phyloP scores from a whole-genome alignment of 2,888 invertebrate species.

The Brenthis ino region DNA sequence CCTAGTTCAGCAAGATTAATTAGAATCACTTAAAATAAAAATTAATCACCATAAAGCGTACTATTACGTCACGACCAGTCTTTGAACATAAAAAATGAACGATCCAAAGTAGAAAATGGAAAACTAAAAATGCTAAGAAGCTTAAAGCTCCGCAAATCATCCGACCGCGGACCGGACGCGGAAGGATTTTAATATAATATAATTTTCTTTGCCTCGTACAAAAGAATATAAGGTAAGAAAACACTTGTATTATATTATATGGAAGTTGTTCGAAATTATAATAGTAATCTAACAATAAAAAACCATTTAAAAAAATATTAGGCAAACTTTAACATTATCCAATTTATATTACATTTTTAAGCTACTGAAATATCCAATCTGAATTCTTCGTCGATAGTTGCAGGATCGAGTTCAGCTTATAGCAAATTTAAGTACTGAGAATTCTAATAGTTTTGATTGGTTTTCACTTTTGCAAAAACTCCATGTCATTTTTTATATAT shows the following conservation, averaged over 20 bases:
- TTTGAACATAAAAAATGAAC: slow-evolving; percentile 12
- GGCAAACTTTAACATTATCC: no score
- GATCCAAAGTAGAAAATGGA: background rate
- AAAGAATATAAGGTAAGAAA: slow-evolving; percentile 10
- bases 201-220: slow-evolving; percentile 9
- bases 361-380: no score
- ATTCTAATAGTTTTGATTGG: no score
- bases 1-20: no score
- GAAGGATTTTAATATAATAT: slow-evolving; percentile 20
- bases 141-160: slow-evolving; percentile 16
- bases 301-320: background rate
- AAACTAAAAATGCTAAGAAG: slow-evolving; percentile 24
- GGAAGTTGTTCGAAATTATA: background rate
- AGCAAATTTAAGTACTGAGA: no score
- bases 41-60: no score
- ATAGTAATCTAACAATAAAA: background rate
- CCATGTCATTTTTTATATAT: no score
- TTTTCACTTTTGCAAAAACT: no score
- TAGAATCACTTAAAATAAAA: no score
- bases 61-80: slow-evolving; percentile 11
- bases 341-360: no score
- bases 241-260: slow-evolving; percentile 3
- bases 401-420: no score
- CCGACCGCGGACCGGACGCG: slow-evolving; percentile 4
- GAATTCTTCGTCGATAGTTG: no score